A percentile compares a stretch with the other conserved stretches of the same genome.
Evolutionary conservation across 2,113 vertebrate genomes (phyloP).

Genomic region (Lepisosteus osseus): DNA sequence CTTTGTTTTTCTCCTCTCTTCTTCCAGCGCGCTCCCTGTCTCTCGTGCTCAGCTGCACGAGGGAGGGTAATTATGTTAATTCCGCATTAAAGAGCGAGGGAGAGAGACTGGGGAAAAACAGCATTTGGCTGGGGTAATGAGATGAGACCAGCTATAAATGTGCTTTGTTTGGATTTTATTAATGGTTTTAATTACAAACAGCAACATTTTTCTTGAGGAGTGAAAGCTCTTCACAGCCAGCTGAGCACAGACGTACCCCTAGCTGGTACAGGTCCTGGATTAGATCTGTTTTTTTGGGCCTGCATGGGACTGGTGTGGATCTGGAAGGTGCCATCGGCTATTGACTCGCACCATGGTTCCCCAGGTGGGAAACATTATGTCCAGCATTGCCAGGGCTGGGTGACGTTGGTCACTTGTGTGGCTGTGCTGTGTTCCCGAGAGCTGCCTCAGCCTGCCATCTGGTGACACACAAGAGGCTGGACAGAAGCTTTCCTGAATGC

Average conservation of each 20-base stretch:
- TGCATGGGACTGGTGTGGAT: too few species aligned
- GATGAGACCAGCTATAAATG: neutral
- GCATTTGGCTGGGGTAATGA: slow-evolving; percentile 30
- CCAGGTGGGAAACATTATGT: too few species aligned
- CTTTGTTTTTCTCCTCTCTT: too few species aligned
- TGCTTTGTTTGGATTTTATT: neutral
- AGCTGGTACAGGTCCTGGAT: neutral
- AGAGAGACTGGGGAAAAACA: slow-evolving; percentile 12
- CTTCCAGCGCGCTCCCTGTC: neutral
- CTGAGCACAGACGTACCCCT: neutral
- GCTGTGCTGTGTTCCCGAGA: too few species aligned
- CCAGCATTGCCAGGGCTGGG: too few species aligned
- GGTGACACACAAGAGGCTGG: too few species aligned
- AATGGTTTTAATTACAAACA: neutral
- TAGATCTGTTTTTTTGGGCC: too few species aligned
- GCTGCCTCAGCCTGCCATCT: too few species aligned
- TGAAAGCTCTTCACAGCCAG: neutral
- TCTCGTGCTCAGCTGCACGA: slow-evolving; percentile 14
- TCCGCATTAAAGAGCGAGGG: slow-evolving; percentile 42
- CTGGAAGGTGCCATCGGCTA: too few species aligned
- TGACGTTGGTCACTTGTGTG: too few species aligned
- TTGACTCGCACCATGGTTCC: too few species aligned
- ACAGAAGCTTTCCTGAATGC: too few species aligned
- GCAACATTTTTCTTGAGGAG: neutral
- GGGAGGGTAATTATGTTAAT: slow-evolving; percentile 52